Evolutionary conservation across 2,113 vertebrate species (phyloP), one percentile per base, ranked within the genome.

Genomic region (Oryzias javanicus): DNA sequence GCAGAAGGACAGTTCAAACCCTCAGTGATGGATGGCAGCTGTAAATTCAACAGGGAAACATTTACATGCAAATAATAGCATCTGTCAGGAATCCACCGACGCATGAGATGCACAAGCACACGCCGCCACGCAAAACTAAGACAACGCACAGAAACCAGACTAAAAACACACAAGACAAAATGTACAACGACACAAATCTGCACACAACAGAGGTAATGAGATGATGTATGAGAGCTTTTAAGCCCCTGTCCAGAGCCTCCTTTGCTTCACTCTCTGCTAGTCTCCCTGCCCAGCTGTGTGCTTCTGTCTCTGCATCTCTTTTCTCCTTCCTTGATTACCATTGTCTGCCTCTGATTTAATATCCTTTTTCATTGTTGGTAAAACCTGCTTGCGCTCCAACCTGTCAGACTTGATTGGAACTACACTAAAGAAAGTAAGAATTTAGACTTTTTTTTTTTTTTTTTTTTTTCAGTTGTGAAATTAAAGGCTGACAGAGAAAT

Each of bases 211-310:
- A 54, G 58, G 75, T 82, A 84, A 85, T 83, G 73, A 71, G 55
- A 85, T 86, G 84, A 86, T 84, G 72, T 75, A 85, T 64, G 71
- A 80, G 77, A 72, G 75, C 76, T 71, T 75, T 84, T 82, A 74
- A 70, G 55, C 50, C n/a, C 7, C 57, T 10, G 64, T 67, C 60
- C 71, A 53, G 60, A 65, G 53, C 59, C 56, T 63, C 48, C 42
- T 67, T 46, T 56, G 19, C 67, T 73, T 70, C 64, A 59, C 60
- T 67, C 71, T 75, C 49, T 54, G 60, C 64, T 71, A 72, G 45
- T 59, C 73, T 64, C 45, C 57, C 50, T 60, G 52, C 60, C 18
- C 48, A 41, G 18, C 67, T 52, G 42, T 56, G 22, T 51, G 29
- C 41, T 6, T 59, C 3, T 44, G 3, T 46, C 35, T 49, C 45